These are phyloP conservation scores for Spialia ferax DNA, from an alignment of 2,888 invertebrate genomes.

Conservation along the genomic window DNA sequence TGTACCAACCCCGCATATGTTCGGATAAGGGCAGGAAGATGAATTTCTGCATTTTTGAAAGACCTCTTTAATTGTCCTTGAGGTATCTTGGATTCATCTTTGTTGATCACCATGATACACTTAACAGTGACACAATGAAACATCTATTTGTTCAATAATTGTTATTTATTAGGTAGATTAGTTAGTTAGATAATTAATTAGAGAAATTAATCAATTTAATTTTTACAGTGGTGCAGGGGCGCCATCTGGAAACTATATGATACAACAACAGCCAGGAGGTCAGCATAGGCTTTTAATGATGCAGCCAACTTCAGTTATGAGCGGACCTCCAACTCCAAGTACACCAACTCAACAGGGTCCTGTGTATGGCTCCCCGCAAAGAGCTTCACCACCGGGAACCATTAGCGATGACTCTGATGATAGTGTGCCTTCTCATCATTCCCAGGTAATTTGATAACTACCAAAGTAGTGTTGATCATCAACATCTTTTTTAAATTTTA, in stretches of 20 bases:
- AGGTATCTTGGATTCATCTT: too few species aligned
- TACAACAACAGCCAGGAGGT: constrained; percentile 86
- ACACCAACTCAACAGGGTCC: constrained; percentile 74
- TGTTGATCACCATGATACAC: too few species aligned
- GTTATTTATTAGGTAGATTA: too few species aligned
- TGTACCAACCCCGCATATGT: too few species aligned
- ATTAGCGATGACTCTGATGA: constrained; percentile 96
- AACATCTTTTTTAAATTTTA: too few species aligned
- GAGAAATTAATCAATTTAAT: not conserved
- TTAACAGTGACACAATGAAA: too few species aligned
- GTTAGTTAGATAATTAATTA: too few species aligned
- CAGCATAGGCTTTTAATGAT: constrained; percentile 85
- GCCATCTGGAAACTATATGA: constrained; percentile 87
- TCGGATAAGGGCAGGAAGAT: too few species aligned
- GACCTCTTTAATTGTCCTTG: too few species aligned
- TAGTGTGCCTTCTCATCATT: constrained; percentile 89
- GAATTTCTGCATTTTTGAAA: too few species aligned
- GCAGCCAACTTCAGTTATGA: constrained; percentile 83
- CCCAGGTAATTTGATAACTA: constrained; percentile 63
- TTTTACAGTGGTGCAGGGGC: constrained; percentile 79
- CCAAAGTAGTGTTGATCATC: not conserved
- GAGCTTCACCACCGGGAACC: constrained; percentile 89
- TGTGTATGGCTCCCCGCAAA: constrained; percentile 86
- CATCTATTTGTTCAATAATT: too few species aligned
- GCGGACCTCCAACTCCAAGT: constrained; percentile 77